phyloP scores from a whole-genome alignment of 2,797 vertebrate species.

The Dicrostonyx torquatus region DNA sequence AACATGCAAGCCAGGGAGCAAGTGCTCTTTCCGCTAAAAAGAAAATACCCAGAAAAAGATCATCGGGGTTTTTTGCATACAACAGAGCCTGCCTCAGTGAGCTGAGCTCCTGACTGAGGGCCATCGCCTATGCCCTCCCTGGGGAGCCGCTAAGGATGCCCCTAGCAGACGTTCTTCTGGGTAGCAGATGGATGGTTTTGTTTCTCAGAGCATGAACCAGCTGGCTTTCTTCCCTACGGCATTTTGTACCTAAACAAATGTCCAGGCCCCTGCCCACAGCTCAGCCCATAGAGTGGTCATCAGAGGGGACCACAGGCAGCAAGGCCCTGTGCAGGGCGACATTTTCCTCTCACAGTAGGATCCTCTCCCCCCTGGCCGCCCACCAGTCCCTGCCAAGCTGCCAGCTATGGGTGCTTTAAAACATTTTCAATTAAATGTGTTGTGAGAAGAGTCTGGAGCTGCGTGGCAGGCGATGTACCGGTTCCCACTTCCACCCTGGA shows the following conservation, averaged over 20 bases:
- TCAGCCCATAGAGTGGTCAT: background rate
- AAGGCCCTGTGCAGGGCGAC: rapidly evolving
- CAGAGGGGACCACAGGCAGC: background rate
- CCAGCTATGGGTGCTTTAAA: background rate
- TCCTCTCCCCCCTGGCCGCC: background rate
- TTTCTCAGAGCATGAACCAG: background rate
- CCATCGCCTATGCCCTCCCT: background rate
- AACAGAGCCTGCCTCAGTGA: background rate
- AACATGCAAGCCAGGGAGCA: background rate
- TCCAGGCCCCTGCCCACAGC: background rate
- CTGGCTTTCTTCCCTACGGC: background rate
- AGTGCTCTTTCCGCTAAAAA: background rate
- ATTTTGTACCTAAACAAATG: background rate
- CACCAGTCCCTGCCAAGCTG: background rate
- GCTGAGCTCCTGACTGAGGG: background rate
- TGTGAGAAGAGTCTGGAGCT: background rate
- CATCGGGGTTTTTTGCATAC: background rate
- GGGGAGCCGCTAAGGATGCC: background rate
- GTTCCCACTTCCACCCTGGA: background rate
- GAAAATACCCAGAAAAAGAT: background rate
- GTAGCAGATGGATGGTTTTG: background rate
- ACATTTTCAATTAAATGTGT: background rate
- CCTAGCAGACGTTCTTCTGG: background rate
- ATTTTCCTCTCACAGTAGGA: background rate
- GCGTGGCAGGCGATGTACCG: background rate